These are phyloP conservation scores for Brachionus sp. DNA, from an alignment of 1,140 invertebrate species.

Conservation along the genomic window DNA sequence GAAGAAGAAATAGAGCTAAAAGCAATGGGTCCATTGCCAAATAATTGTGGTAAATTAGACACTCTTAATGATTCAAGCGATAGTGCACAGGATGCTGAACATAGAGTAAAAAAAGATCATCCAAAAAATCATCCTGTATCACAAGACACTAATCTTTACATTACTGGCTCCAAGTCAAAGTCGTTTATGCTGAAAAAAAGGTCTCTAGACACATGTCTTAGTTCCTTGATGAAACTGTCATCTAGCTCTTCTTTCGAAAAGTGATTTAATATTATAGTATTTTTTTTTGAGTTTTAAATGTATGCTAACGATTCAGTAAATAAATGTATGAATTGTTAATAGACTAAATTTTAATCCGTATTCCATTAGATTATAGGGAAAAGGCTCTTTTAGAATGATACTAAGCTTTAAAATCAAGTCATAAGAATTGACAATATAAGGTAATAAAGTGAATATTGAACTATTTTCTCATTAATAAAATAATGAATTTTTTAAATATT, in stretches of 20 bases:
- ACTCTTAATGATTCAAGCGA: background rate
- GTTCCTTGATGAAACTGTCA: background rate
- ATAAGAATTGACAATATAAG: too few species aligned
- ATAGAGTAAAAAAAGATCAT: background rate
- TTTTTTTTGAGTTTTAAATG: background rate
- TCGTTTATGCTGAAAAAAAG: background rate
- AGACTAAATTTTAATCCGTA: too few species aligned
- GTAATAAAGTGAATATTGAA: too few species aligned
- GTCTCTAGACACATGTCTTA: background rate
- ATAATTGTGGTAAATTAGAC: background rate
- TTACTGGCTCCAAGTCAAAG: background rate
- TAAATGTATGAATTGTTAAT: background rate
- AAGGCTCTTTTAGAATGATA: too few species aligned
- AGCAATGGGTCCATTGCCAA: background rate
- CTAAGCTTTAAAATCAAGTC: too few species aligned
- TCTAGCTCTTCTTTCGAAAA: background rate
- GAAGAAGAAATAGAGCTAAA: background rate
- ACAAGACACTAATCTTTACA: background rate
- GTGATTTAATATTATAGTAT: background rate
- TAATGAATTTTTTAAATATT: too few species aligned
- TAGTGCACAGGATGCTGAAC: background rate
- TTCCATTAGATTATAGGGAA: too few species aligned
- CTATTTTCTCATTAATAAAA: too few species aligned
- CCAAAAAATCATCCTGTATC: background rate
- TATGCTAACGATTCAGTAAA: background rate